A percentile compares a stretch with the other conserved stretches of the same genome.
phyloP scores from a whole-genome alignment of 1,140 invertebrate genomes.

The Tribolium castaneum region DNA sequence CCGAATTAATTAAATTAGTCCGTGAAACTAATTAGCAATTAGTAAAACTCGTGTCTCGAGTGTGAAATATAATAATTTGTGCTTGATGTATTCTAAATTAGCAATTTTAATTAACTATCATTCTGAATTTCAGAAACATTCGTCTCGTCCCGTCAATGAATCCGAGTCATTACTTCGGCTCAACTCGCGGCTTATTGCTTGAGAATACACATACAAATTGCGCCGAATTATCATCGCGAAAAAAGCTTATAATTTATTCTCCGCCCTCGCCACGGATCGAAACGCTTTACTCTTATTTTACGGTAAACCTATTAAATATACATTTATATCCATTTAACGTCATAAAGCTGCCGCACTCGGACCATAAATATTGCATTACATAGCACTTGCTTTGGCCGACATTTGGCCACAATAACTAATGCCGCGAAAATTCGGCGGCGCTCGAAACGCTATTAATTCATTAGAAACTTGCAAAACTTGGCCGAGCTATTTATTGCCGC shows the following conservation, averaged over 20 bases:
- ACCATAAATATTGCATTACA: constrained; percentile 54
- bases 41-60: constrained; percentile 31
- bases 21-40: constrained; percentile 43
- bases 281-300: constrained; percentile 52
- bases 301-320: constrained; percentile 53
- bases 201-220: constrained; percentile 42
- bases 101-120: constrained; percentile 47
- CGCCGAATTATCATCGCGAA: background rate
- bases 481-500: background rate
- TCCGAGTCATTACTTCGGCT: constrained; percentile 25
- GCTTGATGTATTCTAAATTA: constrained; percentile 44
- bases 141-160: constrained; percentile 8
- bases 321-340: constrained; percentile 54
- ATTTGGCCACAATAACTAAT: constrained; percentile 66
- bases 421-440: constrained; percentile 71
- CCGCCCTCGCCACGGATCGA: constrained; percentile 20
- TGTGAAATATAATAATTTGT: constrained; percentile 45
- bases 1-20: constrained; percentile 38
- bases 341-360: constrained; percentile 51
- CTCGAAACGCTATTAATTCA: constrained; percentile 37
- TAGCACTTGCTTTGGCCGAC: constrained; percentile 37
- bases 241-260: background rate
- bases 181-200: constrained; percentile 40
- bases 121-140: constrained; percentile 31
- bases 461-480: constrained; percentile 30